These are phyloP conservation scores for Herpetotheres cachinnans DNA, from an alignment of 2,113 vertebrate genomes.

Conservation along the genomic window DNA sequence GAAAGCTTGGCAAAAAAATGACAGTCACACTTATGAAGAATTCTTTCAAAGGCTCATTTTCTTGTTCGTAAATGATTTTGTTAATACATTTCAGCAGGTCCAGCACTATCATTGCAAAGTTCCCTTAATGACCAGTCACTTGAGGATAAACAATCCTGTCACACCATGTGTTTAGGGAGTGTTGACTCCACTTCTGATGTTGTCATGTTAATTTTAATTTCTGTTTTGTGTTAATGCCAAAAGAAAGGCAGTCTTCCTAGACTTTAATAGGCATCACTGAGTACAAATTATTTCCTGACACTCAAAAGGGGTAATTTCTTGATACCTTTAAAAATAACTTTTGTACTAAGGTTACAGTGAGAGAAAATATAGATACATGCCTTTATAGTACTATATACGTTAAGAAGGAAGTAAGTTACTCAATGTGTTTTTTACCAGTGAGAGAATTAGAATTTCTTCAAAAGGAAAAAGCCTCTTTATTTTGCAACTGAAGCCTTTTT, in stretches of 20 bases:
- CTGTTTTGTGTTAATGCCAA: neutral
- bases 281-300: neutral
- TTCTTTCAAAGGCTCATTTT: neutral
- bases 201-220: neutral
- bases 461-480: neutral
- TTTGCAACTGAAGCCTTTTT: neutral
- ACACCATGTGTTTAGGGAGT: neutral
- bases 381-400: neutral
- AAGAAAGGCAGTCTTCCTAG: neutral
- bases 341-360: neutral
- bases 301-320: neutral
- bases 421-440: neutral
- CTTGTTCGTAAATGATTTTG: neutral
- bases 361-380: neutral
- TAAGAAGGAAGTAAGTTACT: neutral
- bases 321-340: neutral
- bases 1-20: neutral
- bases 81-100: neutral
- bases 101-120: neutral
- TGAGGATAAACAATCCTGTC: neutral
- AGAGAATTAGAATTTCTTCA: neutral
- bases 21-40: neutral
- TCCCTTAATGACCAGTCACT: neutral
- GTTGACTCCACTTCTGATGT: neutral
- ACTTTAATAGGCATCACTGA: neutral